phyloP scores from a whole-genome alignment of 37 sponge, comb jelly and placozoan genomes.

The Geodia barretti region DNA sequence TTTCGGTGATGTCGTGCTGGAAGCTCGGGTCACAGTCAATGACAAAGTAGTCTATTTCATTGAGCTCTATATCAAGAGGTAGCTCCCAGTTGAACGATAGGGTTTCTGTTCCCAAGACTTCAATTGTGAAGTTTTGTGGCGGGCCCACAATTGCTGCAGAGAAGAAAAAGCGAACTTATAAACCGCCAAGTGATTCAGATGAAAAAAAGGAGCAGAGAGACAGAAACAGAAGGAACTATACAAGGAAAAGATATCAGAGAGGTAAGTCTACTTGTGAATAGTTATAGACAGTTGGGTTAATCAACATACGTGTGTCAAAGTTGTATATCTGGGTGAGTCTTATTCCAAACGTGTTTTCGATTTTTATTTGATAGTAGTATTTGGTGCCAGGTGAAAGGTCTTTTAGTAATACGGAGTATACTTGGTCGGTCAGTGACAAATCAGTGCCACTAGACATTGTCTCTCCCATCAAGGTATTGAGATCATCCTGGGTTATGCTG shows the following conservation, averaged over 20 bases:
- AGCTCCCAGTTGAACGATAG: background rate
- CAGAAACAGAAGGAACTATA: too few species aligned
- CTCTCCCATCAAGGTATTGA: background rate
- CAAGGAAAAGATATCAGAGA: too few species aligned
- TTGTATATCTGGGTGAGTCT: background rate
- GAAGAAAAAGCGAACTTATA: too few species aligned
- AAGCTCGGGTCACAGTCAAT: background rate
- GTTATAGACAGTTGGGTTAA: background rate
- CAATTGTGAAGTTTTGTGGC: background rate
- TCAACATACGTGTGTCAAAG: background rate
- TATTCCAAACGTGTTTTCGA: background rate
- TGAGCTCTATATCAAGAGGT: background rate
- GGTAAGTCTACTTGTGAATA: background rate
- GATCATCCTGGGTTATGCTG: background rate
- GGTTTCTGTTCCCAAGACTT: background rate
- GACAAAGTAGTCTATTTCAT: background rate
- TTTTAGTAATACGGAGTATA: slow-evolving; percentile 4
- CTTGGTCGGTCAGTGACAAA: slow-evolving; percentile 14
- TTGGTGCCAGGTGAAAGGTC: slow-evolving; percentile 9
- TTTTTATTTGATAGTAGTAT: slow-evolving; percentile 24
- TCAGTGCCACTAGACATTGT: slow-evolving; percentile 7
- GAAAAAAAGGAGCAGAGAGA: too few species aligned
- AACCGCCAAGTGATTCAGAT: too few species aligned
- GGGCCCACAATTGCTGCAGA: background rate
- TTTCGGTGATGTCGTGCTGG: background rate